Evolutionary conservation across 1,140 invertebrate species (phyloP), one percentile per base, ranked within the genome.

Genomic region (Drosophila equinoxialis): DNA sequence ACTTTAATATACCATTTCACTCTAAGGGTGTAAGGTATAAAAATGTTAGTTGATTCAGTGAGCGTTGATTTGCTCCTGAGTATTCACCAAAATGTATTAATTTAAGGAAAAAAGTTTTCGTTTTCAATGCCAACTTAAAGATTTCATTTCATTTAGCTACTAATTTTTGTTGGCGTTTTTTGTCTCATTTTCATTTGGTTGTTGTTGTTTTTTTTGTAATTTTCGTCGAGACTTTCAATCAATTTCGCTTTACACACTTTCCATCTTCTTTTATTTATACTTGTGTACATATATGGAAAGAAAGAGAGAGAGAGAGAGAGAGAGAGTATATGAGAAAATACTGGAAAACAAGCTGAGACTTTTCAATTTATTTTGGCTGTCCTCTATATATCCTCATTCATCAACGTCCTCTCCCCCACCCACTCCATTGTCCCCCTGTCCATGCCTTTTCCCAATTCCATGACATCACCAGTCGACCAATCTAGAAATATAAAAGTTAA

Each of bases 301-400:
- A 30, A 30, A 6, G 30, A 30, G 30, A 30, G 4, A 30, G 0
- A 30, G 26, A 30, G 26, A 30, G 26, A 30, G 26, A 30, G 26
- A 30, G 26, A 30, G 26, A 30, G 26, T 6, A 4, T 33, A 55
- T 55, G 45, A 20, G 45, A 48, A 58, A 59, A 59, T 59, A 59
- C n/a, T 59, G 33, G 17, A 59, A 59, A 59, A 59, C 17, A 37
- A 1, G 33, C 30, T 59, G 33, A 33, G 57, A 59, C 33, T 59
- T 59, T 59, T 59, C 57, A 59, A 59, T 59, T 59, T 59, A 59
- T 59, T 59, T 59, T 59, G 7, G 57, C 33, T 37, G 33, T 59
- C 57, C 57, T 37, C 10, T 59, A 51, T 51, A 51, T 51, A 51
- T 20, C 8, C 57, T 11, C 60, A 62, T 62, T 62, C 60, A 62